phyloP scores from a whole-genome alignment of 35 echinoderm and acorn worm genomes.

The Diadema setosum region DNA sequence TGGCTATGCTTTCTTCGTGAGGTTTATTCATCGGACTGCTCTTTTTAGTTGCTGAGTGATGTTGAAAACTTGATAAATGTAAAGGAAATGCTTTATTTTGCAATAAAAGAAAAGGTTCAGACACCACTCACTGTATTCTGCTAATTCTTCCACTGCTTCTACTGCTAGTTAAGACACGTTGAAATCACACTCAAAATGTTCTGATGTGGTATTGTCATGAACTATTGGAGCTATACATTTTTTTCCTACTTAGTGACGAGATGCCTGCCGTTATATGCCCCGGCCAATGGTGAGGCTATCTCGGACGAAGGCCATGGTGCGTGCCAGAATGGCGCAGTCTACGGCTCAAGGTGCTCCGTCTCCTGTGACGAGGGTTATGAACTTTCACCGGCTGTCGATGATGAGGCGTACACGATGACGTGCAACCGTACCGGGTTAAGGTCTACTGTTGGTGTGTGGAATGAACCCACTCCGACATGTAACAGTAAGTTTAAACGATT shows the following conservation, averaged over 20 bases:
- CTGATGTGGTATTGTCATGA: no score
- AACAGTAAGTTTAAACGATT: constrained; percentile 1
- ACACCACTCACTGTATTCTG: no score
- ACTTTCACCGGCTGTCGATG: background rate
- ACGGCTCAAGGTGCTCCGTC: background rate
- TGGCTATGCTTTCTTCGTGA: no score
- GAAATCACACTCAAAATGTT: no score
- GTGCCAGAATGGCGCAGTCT: background rate
- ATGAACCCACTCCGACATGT: background rate
- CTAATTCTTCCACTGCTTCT: no score
- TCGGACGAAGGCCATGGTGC: background rate
- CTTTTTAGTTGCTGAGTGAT: no score
- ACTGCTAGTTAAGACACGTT: no score
- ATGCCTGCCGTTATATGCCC: background rate
- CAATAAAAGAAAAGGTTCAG: no score
- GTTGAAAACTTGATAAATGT: no score
- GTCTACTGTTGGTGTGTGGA: background rate
- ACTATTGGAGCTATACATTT: no score
- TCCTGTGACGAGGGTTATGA: background rate
- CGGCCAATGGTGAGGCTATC: background rate
- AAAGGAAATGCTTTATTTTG: no score
- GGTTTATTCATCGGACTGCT: no score
- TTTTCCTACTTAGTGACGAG: background rate
- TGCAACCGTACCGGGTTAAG: background rate
- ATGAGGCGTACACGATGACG: background rate